These are phyloP conservation scores for Melanitta fusca DNA, from an alignment of 2,797 vertebrate genomes.

Conservation along the genomic window DNA sequence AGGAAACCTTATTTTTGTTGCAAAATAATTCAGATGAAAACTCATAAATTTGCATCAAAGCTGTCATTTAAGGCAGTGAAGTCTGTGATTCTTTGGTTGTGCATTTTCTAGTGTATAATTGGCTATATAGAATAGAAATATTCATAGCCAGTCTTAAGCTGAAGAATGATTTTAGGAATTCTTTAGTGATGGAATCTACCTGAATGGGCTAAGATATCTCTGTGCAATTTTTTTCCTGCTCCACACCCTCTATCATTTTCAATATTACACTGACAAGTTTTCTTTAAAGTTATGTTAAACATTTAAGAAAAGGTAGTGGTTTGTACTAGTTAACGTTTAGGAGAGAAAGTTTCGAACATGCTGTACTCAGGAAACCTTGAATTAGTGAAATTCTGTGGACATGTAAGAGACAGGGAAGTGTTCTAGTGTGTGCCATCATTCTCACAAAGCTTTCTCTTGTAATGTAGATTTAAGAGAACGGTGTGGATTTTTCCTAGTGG, in stretches of 20 bases:
- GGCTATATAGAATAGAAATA: neutral
- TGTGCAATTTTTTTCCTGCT: neutral
- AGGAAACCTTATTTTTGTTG: neutral
- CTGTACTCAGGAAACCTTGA: slow-evolving; percentile 8
- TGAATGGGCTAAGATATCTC: neutral
- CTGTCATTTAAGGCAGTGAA: neutral
- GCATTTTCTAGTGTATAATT: neutral
- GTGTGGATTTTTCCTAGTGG: neutral
- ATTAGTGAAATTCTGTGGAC: neutral
- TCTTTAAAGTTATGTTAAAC: neutral
- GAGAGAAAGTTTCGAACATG: neutral
- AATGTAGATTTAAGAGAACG: neutral
- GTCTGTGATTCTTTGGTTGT: neutral
- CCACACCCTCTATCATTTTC: neutral
- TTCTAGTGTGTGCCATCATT: neutral
- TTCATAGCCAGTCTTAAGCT: neutral
- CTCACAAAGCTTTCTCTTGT: neutral
- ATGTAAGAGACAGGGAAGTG: neutral
- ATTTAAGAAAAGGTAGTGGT: neutral
- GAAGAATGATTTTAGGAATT: neutral
- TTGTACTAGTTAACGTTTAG: neutral
- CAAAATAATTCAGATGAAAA: neutral
- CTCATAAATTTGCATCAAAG: neutral
- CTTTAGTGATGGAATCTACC: neutral
- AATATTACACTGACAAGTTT: neutral